Evolutionary conservation across 2,888 invertebrate genomes (phyloP).

Genomic region (Ethmia dodecea): DNA sequence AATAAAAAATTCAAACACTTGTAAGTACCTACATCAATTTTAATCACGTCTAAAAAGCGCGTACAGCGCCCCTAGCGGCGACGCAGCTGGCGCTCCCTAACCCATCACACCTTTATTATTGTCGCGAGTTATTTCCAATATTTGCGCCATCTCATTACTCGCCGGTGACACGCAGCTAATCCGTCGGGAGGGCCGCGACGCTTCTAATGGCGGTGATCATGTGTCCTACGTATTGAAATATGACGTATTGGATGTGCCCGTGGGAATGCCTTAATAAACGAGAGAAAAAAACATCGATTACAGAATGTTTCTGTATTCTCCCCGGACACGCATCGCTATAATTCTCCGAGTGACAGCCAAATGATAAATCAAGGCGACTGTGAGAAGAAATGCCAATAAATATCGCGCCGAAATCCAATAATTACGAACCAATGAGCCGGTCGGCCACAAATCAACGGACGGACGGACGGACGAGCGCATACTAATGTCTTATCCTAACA

Average conservation of each 20-base stretch:
- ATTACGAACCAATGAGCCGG: conserved; percentile 71
- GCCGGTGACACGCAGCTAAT: conserved; percentile 59
- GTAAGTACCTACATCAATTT: too few species aligned
- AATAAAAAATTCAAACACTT: too few species aligned
- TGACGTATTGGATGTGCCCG: conserved; percentile 67
- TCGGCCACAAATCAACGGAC: conserved; percentile 67
- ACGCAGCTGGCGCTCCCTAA: conserved; percentile 44
- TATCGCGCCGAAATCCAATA: conserved; percentile 73
- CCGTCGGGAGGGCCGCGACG: conserved; percentile 66
- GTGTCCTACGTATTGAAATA: conserved; percentile 68
- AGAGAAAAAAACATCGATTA: conserved; percentile 29
- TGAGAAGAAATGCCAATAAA: conserved; percentile 72
- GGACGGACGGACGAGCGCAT: conserved; percentile 62
- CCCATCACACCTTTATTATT: conserved; percentile 61
- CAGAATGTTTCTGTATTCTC: conserved; percentile 31
- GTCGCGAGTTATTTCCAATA: conserved; percentile 66
- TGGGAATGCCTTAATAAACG: conserved; percentile 59
- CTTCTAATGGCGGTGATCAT: conserved; percentile 72
- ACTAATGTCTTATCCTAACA: conserved; percentile 76
- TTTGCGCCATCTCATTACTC: conserved; percentile 72
- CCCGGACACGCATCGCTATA: conserved; percentile 49
- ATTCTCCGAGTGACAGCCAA: conserved; percentile 54
- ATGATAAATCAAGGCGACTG: conserved; percentile 67
- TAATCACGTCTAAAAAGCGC: too few species aligned
- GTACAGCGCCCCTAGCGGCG: conserved; percentile 47